Evolutionary conservation across 2,888 invertebrate genomes (phyloP).

Genomic region (Crocallis elinguaria): DNA sequence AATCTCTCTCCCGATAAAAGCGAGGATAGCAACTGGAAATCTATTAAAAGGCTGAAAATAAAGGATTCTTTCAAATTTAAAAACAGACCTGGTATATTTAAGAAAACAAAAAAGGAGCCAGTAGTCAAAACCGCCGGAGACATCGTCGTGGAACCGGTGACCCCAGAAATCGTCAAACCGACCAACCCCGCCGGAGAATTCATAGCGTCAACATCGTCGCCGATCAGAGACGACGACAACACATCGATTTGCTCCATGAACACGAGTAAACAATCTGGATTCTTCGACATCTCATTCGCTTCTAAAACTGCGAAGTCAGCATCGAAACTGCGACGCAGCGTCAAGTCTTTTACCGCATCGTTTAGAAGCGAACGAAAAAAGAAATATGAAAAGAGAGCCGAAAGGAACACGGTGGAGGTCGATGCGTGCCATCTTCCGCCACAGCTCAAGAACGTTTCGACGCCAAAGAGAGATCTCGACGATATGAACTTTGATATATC

Average conservation of each 20-base stretch:
- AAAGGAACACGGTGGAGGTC: conserved; percentile 74
- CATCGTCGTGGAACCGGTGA: conserved; percentile 72
- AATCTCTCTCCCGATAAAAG: conserved; percentile 75
- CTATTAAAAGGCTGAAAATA: conserved; percentile 80
- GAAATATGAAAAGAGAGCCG: conserved; percentile 76
- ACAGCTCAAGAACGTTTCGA: conserved; percentile 67
- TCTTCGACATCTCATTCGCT: conserved; percentile 80
- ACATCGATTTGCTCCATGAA: conserved; percentile 77
- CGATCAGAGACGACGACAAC: conserved; percentile 77
- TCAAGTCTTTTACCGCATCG: conserved; percentile 82
- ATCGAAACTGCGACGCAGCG: conserved; percentile 76
- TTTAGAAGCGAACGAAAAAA: conserved; percentile 81
- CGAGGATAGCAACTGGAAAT: conserved; percentile 80
- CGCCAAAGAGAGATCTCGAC: conserved; percentile 67
- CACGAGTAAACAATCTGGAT: conserved; percentile 79
- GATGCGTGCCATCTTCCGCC: conserved; percentile 67
- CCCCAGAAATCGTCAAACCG: conserved; percentile 72
- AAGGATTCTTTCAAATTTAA: conserved; percentile 83
- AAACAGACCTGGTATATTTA: conserved; percentile 78
- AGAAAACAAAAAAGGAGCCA: conserved; percentile 74
- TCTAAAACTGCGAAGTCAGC: conserved; percentile 80
- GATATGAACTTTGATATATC: conserved; percentile 75
- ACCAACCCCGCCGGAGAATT: conserved; percentile 77
- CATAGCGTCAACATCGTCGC: conserved; percentile 77
- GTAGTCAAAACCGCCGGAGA: conserved; percentile 71